A percentile compares a stretch with the other conserved stretches of the same genome.
Conservation (phyloP, 2,113 vertebrate genomes). For the Cavia aperea region DNA sequence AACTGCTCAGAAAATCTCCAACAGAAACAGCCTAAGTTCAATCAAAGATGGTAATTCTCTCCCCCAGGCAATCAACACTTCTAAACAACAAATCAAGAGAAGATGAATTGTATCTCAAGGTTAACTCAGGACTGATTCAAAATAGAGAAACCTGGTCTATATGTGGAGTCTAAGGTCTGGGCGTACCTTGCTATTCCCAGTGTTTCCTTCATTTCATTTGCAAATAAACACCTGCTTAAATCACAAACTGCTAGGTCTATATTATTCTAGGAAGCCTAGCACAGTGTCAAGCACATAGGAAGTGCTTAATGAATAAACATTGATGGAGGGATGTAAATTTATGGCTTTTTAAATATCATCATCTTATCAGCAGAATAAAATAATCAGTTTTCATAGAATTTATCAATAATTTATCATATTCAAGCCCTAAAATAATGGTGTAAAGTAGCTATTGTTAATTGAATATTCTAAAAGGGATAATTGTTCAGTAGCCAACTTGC, state of each 20-base stretch:
- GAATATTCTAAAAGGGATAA: not conserved
- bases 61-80: slow-evolving; percentile 47
- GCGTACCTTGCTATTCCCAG: not conserved
- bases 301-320: not conserved
- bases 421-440: not conserved
- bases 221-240: slow-evolving; percentile 23
- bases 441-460: not conserved
- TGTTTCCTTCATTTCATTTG: slow-evolving; percentile 43
- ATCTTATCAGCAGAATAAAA: slow-evolving; percentile 2
- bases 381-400: not conserved
- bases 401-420: slow-evolving; percentile 2
- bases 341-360: slow-evolving; percentile 18
- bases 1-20: slow-evolving; percentile 27
- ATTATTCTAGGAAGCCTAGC: not conserved
- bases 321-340: not conserved
- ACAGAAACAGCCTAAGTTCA: slow-evolving; percentile 41
- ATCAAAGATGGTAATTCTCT: slow-evolving; percentile 29
- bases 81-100: slow-evolving; percentile 49
- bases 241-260: not conserved
- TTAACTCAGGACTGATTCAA: slow-evolving; percentile 36
- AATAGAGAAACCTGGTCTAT: slow-evolving; percentile 32
- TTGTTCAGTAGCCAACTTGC: not conserved
- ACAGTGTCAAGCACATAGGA: not conserved
- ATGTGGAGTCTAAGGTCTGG: slow-evolving; percentile 19
- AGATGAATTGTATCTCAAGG: slow-evolving; percentile 47